These are phyloP conservation scores for Drosophila leontia DNA, from an alignment of 1,140 invertebrate genomes.

Conservation along the genomic window DNA sequence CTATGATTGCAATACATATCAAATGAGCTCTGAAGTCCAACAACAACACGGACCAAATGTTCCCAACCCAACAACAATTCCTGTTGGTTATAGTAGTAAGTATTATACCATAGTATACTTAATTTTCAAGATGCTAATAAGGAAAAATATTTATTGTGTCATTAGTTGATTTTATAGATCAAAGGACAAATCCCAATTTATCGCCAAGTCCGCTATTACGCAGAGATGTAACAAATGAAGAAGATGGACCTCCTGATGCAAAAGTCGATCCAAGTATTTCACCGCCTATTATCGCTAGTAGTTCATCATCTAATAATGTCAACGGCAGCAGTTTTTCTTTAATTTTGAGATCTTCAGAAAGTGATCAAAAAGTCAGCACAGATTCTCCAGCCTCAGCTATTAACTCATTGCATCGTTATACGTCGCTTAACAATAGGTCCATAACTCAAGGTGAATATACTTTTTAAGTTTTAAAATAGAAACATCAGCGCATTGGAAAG, in stretches of 20 bases:
- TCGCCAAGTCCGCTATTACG: constrained; percentile 63
- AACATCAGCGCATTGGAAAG: not conserved
- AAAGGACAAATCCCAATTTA: constrained; percentile 67
- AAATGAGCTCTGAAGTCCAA: constrained; percentile 87
- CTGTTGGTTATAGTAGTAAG: constrained; percentile 89
- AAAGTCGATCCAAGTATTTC: constrained; percentile 67
- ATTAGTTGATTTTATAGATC: constrained; percentile 82
- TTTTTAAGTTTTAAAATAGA: not conserved
- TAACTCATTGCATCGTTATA: constrained; percentile 73
- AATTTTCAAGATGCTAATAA: not conserved
- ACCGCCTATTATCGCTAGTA: constrained; percentile 47
- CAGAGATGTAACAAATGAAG: constrained; percentile 38
- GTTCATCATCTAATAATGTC: constrained; percentile 42
- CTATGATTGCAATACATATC: constrained; percentile 97
- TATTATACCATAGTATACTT: constrained; percentile 21
- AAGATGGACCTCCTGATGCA: constrained; percentile 6
- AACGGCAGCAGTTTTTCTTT: constrained; percentile 64
- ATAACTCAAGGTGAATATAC: constrained; percentile 42
- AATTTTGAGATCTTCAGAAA: constrained; percentile 63
- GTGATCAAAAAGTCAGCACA: constrained; percentile 31
- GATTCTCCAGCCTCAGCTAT: constrained; percentile 43
- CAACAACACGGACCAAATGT: constrained; percentile 60
- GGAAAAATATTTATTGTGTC: not conserved
- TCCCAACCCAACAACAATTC: constrained; percentile 67
- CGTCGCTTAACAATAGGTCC: constrained; percentile 61